Percentiles rank a stretch among this genome's conserved stretches.
Evolutionary conservation across 2,797 vertebrate genomes (phyloP).

Genomic region (Sandelia bainsii): DNA sequence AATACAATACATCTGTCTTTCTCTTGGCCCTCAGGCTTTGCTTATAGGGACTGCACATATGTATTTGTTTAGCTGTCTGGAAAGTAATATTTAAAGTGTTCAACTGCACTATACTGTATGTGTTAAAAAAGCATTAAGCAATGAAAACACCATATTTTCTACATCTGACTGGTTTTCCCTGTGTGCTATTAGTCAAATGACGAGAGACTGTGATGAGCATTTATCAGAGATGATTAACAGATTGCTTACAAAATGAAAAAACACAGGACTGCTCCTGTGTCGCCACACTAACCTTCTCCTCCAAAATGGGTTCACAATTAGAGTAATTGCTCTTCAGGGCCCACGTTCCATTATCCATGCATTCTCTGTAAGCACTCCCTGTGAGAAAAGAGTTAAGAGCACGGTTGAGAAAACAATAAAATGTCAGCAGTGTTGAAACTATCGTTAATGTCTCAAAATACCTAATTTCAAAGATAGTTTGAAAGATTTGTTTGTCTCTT

Average conservation of each 20-base stretch:
- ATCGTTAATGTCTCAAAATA: background rate
- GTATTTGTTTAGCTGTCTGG: conserved; percentile 11
- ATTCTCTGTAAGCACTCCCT: conserved; percentile 96
- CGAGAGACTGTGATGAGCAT: conserved; percentile 23
- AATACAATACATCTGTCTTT: conserved; percentile 26
- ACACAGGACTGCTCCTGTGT: background rate
- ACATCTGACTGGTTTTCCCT: conserved; percentile 1
- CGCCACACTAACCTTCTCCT: conserved; percentile 90
- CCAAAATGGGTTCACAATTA: conserved; percentile 94
- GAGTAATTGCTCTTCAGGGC: conserved; percentile 96
- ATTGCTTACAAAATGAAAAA: conserved; percentile 14
- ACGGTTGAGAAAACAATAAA: background rate
- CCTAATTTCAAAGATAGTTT: background rate
- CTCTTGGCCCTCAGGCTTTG: conserved; percentile 24
- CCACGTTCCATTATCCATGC: conserved; percentile 97
- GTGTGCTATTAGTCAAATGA: conserved; percentile 6
- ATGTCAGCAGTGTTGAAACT: conserved; percentile 1
- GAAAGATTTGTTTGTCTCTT: background rate
- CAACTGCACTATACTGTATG: background rate
- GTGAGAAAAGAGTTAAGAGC: conserved; percentile 51
- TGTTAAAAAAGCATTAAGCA: background rate
- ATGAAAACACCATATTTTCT: conserved; percentile 21
- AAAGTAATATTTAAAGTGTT: conserved; percentile 18
- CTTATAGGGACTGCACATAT: conserved; percentile 11
- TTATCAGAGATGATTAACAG: conserved; percentile 3